phyloP scores from a whole-genome alignment of 2,797 vertebrate genomes.

The Scomberomorus guttatus region DNA sequence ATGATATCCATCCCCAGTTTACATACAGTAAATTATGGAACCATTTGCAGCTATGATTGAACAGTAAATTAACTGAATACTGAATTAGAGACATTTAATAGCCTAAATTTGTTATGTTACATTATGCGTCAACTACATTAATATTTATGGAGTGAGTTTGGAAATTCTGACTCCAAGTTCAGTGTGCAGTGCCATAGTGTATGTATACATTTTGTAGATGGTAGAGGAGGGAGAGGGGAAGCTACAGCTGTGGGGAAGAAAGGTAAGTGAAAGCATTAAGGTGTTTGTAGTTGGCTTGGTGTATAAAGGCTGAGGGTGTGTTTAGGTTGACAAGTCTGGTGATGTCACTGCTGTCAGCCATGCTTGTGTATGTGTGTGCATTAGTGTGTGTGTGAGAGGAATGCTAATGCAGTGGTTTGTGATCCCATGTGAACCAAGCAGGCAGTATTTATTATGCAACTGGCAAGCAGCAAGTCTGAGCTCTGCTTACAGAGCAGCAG shows the following conservation, averaged over 20 bases:
- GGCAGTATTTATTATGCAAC: conserved; percentile 81
- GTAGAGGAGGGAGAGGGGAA: conserved; percentile 4
- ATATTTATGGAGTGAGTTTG: conserved; percentile 32
- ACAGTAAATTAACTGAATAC: conserved; percentile 9
- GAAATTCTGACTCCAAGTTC: background rate
- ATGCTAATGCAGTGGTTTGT: conserved; percentile 74
- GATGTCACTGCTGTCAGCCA: conserved; percentile 68
- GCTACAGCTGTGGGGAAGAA: conserved; percentile 18
- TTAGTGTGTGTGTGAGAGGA: conserved; percentile 65
- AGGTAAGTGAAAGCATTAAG: conserved; percentile 22
- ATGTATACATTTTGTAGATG: background rate
- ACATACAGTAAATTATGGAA: background rate
- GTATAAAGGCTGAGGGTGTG: conserved; percentile 40
- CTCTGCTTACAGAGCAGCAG: conserved; percentile 64
- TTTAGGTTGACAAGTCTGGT: conserved; percentile 74
- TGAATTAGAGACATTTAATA: conserved; percentile 3
- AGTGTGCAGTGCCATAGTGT: background rate
- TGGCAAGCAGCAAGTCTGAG: conserved; percentile 82
- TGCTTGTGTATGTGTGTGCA: conserved; percentile 26
- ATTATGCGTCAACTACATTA: conserved; percentile 10
- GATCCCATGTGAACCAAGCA: conserved; percentile 80
- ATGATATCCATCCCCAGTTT: background rate
- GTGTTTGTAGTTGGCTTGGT: conserved; percentile 39
- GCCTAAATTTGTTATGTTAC: conserved; percentile 1
- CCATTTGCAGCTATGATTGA: background rate